Evolutionary conservation across 2,113 vertebrate genomes (phyloP).

Genomic region (Piliocolobus tephrosceles): DNA sequence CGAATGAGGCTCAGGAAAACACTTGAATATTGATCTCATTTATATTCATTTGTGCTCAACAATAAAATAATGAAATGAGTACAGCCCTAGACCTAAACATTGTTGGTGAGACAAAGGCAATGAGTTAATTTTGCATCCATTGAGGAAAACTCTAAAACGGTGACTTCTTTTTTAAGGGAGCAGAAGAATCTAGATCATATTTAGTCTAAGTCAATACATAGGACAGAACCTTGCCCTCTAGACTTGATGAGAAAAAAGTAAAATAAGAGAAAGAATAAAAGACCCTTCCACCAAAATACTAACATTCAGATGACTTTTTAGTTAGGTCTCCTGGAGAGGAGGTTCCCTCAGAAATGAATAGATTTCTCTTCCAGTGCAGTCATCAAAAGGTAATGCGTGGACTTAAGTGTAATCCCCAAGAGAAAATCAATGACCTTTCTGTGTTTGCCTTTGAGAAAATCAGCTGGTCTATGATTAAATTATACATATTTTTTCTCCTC

Average conservation of each 20-base stretch:
- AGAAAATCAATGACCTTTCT: background rate
- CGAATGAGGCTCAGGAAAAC: background rate
- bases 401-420: background rate
- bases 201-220: background rate
- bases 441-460: conserved; percentile 20
- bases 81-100: background rate
- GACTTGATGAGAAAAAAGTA: background rate
- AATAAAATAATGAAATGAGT: background rate
- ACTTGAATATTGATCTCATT: background rate
- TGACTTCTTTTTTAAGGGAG: background rate
- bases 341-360: background rate
- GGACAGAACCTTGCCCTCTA: background rate
- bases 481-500: background rate
- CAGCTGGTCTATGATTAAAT: background rate
- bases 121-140: background rate
- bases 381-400: background rate
- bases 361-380: background rate
- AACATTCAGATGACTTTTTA: background rate
- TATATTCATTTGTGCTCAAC: background rate
- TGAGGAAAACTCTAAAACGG: background rate
- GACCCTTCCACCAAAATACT: background rate
- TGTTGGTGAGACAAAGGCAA: background rate
- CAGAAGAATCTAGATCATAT: background rate
- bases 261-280: conserved; percentile 5
- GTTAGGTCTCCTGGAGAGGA: background rate